These are phyloP conservation scores for Sebastiscus albofasciatus DNA, from an alignment of 2,797 vertebrate genomes.

Conservation along the genomic window DNA sequence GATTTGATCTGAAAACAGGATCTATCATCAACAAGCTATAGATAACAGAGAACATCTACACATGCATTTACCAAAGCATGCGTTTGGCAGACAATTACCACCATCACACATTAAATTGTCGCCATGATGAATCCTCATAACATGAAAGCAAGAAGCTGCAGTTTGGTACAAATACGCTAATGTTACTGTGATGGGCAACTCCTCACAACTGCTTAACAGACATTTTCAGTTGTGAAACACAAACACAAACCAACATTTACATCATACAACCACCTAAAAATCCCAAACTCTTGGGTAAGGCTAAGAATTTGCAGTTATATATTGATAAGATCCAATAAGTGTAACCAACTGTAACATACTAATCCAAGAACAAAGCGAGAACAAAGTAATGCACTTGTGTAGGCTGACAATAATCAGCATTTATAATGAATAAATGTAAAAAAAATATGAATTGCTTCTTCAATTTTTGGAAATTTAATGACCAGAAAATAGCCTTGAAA, in stretches of 20 bases:
- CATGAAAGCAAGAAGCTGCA: not conserved
- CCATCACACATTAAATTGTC: conserved; percentile 22
- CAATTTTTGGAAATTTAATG: not conserved
- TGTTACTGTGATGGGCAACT: not conserved
- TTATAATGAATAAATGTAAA: not conserved
- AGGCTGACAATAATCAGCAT: not conserved
- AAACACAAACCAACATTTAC: not conserved
- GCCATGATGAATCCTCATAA: conserved; percentile 1
- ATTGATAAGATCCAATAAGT: accelerated
- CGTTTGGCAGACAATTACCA: conserved; percentile 22
- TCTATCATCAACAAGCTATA: conserved; percentile 43
- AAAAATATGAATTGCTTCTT: not conserved
- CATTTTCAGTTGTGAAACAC: not conserved
- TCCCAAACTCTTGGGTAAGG: not conserved
- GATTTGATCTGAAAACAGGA: conserved; percentile 62
- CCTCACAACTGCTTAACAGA: not conserved
- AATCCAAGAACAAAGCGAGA: not conserved
- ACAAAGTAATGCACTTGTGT: not conserved
- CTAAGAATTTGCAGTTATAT: not conserved
- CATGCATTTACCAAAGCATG: not conserved
- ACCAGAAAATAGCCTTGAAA: not conserved
- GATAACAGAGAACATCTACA: conserved; percentile 16
- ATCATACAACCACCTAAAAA: not conserved
- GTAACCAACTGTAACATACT: not conserved
- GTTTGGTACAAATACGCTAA: not conserved